Conservation (phyloP, 2,797 vertebrate genomes). For the Valencia hispanica region DNA sequence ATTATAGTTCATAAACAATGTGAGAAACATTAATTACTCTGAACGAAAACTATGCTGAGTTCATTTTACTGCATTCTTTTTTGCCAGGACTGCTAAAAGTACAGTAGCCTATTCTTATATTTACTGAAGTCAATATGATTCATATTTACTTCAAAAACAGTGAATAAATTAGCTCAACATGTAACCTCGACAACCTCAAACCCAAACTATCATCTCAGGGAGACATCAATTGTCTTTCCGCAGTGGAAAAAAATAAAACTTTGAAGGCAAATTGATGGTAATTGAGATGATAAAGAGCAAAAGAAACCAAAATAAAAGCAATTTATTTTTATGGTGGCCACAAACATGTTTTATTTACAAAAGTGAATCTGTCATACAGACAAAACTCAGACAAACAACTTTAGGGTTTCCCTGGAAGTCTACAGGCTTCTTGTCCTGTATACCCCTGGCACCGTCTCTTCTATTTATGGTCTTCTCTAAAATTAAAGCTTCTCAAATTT, state of each 20-base stretch:
- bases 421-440: constrained; percentile 53
- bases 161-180: constrained; percentile 45
- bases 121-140: constrained; percentile 33
- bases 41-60: constrained; percentile 5
- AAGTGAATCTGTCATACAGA: constrained; percentile 68
- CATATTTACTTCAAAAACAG: constrained; percentile 45
- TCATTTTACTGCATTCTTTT: constrained; percentile 5
- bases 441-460: constrained; percentile 56
- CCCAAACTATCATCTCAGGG: constrained; percentile 44
- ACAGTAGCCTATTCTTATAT: constrained; percentile 43
- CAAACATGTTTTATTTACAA: constrained; percentile 79
- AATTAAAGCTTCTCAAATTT: constrained; percentile 56
- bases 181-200: constrained; percentile 59
- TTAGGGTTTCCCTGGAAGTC: constrained; percentile 50
- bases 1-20: constrained; percentile 20
- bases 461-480: constrained; percentile 60
- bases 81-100: constrained; percentile 25
- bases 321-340: constrained; percentile 62
- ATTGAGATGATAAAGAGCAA: constrained; percentile 28
- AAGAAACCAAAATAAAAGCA: constrained; percentile 57
- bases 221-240: constrained; percentile 41
- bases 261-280: constrained; percentile 47
- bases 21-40: constrained; percentile 14
- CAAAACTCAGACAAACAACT: constrained; percentile 49
- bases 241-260: constrained; percentile 49